Evolutionary conservation across 2,888 invertebrate species (phyloP).

Genomic region (Tachina grossa): DNA sequence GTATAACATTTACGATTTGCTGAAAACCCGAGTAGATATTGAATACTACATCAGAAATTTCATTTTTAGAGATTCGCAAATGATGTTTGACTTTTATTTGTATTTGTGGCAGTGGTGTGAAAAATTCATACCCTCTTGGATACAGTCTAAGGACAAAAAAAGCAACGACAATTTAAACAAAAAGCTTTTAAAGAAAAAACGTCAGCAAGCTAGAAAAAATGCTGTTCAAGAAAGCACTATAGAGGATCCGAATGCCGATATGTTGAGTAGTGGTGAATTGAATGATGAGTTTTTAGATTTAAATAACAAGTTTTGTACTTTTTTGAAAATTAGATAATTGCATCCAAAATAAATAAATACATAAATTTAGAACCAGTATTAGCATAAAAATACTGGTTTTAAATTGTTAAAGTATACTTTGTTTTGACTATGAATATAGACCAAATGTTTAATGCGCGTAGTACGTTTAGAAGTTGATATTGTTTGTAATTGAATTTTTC

Average conservation of each 20-base stretch:
- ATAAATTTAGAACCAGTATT: too few relatives aligned
- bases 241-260: conserved; percentile 77
- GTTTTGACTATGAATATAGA: too few relatives aligned
- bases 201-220: conserved; percentile 76
- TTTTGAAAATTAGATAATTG: conserved; percentile 74
- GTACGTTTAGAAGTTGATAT: too few relatives aligned
- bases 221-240: conserved; percentile 50
- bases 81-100: conserved; percentile 81
- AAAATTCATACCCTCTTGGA: conserved; percentile 78
- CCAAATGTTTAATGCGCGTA: too few relatives aligned
- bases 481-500: too few relatives aligned
- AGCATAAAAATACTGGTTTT: too few relatives aligned
- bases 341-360: background rate
- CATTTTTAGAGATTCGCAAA: conserved; percentile 80
- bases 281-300: conserved; percentile 79
- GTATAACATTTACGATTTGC: conserved; percentile 87
- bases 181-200: conserved; percentile 77
- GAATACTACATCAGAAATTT: conserved; percentile 84
- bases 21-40: conserved; percentile 85
- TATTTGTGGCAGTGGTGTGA: conserved; percentile 79
- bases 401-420: too few relatives aligned
- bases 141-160: conserved; percentile 71
- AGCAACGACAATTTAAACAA: conserved; percentile 73
- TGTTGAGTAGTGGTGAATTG: conserved; percentile 72
- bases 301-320: conserved; percentile 81